phyloP scores from a whole-genome alignment of 2,113 vertebrate species.

The Bubo blakistoni region DNA sequence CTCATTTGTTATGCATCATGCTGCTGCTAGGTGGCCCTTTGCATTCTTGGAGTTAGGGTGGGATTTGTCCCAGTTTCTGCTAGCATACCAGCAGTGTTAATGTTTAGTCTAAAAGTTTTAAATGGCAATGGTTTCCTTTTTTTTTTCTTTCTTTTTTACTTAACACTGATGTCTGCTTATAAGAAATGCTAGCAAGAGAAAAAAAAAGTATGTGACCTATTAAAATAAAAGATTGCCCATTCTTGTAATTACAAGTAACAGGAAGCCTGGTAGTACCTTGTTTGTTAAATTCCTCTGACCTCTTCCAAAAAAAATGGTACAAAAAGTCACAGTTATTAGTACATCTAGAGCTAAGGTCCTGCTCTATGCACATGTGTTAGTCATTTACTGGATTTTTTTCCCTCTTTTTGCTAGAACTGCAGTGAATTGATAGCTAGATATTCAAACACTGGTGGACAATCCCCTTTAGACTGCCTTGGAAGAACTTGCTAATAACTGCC shows the following conservation, averaged over 20 bases:
- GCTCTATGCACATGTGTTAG: constrained; percentile 49
- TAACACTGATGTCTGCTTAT: neutral
- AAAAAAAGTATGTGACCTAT: constrained; percentile 48
- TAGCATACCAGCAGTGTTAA: neutral
- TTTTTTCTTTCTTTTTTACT: neutral
- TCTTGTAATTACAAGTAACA: constrained; percentile 62
- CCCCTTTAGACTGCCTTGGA: constrained; percentile 59
- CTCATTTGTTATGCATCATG: neutral
- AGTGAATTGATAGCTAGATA: constrained; percentile 58
- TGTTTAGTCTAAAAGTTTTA: constrained; percentile 57
- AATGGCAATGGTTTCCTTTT: neutral
- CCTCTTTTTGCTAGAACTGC: neutral
- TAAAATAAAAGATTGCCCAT: constrained; percentile 55
- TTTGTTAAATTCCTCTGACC: constrained; percentile 53
- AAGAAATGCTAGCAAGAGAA: neutral
- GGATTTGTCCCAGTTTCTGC: constrained; percentile 41
- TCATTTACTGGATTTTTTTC: neutral
- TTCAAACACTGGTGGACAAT: constrained; percentile 51
- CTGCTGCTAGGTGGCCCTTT: neutral
- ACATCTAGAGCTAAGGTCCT: constrained; percentile 36
- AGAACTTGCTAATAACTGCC: constrained; percentile 55
- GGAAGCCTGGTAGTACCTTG: constrained; percentile 54
- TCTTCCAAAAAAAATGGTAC: constrained; percentile 19
- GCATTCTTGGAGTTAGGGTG: neutral
- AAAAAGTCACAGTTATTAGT: constrained; percentile 56